Percentiles rank a stretch among this genome's conserved stretches.
Evolutionary conservation across 2,113 vertebrate genomes (phyloP).

Genomic region (Oryzias melastigma): DNA sequence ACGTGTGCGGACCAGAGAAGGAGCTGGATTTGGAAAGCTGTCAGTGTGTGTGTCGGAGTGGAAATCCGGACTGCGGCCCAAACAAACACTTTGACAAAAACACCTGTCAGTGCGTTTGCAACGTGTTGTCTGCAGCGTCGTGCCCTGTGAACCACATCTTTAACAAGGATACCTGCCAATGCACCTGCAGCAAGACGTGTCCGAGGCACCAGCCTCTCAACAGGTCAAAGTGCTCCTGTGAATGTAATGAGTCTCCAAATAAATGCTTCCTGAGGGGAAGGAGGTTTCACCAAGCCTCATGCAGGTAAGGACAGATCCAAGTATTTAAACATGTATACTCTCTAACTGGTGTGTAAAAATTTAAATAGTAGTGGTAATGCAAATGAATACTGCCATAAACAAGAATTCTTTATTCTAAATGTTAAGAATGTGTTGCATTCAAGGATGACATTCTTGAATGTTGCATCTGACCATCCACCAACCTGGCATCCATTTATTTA

Average conservation of each 20-base stretch:
- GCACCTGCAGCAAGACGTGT: conserved; percentile 85
- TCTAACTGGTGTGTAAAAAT: too few relatives aligned
- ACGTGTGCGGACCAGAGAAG: conserved; percentile 87
- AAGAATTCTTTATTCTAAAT: too few relatives aligned
- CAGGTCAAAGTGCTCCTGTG: conserved; percentile 86
- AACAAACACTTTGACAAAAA: conserved; percentile 83
- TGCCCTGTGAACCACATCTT: conserved; percentile 81
- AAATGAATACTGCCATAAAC: too few relatives aligned
- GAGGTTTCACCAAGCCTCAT: conserved; percentile 88
- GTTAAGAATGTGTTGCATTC: too few relatives aligned
- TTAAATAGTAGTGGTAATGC: too few relatives aligned
- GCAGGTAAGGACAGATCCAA: conserved; percentile 81
- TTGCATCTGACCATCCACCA: neutral
- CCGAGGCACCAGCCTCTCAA: conserved; percentile 89
- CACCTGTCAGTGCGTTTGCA: conserved; percentile 88
- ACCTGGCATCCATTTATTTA: neutral
- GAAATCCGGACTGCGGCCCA: conserved; percentile 82
- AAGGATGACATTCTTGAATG: too few relatives aligned
- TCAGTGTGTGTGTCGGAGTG: conserved; percentile 85
- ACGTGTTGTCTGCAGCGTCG: conserved; percentile 74
- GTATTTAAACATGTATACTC: neutral
- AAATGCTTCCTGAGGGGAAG: conserved; percentile 93
- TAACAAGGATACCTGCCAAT: conserved; percentile 88
- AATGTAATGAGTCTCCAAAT: conserved; percentile 90
- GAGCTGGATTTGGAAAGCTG: conserved; percentile 92